Conservation (phyloP, 2,888 invertebrate genomes). For the Scelioninae gen. 1 region DNA sequence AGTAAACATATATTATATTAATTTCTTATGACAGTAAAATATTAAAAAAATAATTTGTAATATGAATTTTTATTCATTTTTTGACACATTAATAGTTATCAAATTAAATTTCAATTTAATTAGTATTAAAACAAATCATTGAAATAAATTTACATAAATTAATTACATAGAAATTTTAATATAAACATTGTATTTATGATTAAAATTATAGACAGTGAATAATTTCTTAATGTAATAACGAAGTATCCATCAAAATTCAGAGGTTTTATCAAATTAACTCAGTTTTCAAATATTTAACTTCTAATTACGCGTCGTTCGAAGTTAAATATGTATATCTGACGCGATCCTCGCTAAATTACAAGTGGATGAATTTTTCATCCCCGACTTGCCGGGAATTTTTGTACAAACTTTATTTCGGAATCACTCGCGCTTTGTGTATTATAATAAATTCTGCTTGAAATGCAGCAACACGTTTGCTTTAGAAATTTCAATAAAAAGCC, state of each 20-base stretch:
- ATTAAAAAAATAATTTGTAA: no score
- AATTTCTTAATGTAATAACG: background rate
- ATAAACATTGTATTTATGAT: no score
- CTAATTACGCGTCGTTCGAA: background rate
- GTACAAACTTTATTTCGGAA: constrained; percentile 31
- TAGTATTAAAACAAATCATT: no score
- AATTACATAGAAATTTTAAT: no score
- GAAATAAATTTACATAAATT: no score
- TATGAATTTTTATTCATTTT: no score
- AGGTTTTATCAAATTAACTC: background rate
- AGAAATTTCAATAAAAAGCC: no score
- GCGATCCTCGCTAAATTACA: constrained; percentile 31
- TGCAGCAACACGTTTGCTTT: constrained; percentile 40
- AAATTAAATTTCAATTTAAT: no score
- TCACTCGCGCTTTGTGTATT: constrained; percentile 32
- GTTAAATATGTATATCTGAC: background rate
- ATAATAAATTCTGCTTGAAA: constrained; percentile 31
- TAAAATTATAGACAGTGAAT: background rate
- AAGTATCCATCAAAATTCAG: background rate
- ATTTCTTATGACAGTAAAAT: no score
- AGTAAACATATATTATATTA: no score
- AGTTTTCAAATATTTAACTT: constrained; percentile 6
- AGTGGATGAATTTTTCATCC: constrained; percentile 29
- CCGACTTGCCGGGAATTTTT: constrained; percentile 4
- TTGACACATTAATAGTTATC: no score